A percentile compares a stretch with the other conserved stretches of the same genome.
Conservation (phyloP, 2,888 invertebrate genomes). For the Ichneumoninae sp. region DNA sequence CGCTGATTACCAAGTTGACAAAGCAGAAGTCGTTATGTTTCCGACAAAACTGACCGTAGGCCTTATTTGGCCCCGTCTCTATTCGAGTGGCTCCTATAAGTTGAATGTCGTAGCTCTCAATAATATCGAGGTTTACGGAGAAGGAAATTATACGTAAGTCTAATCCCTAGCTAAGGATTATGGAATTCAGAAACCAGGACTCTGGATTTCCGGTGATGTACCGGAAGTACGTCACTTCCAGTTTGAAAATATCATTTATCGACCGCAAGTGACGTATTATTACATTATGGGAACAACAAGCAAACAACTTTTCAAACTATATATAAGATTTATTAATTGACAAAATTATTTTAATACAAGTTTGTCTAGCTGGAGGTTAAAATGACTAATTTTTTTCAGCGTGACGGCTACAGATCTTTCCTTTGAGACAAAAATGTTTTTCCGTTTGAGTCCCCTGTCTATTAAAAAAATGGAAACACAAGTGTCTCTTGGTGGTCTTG, state of each 20-base stretch:
- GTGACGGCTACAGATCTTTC: not conserved
- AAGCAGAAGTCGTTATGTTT: constrained; percentile 37
- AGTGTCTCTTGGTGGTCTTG: constrained; percentile 42
- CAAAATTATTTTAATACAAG: not conserved
- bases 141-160: constrained; percentile 69
- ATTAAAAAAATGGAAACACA: constrained; percentile 29
- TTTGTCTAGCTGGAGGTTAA: not conserved
- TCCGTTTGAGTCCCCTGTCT: constrained; percentile 7
- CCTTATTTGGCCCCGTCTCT: constrained; percentile 67
- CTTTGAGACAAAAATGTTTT: not conserved
- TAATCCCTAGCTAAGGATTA: too few relatives aligned
- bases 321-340: not conserved
- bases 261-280: too few relatives aligned
- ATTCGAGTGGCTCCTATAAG: constrained; percentile 55
- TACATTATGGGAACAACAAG: too few relatives aligned
- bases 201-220: not conserved
- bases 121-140: constrained; percentile 53
- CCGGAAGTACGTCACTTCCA: not conserved
- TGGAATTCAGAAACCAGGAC: not conserved
- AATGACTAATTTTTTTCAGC: constrained; percentile 58
- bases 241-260: too few relatives aligned
- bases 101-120: constrained; percentile 13
- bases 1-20: constrained; percentile 65
- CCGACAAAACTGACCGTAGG: constrained; percentile 38
- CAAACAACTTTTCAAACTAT: too few relatives aligned